Conservation (phyloP, 2,797 vertebrate genomes). For the Phaenicophaeus curvirostris region DNA sequence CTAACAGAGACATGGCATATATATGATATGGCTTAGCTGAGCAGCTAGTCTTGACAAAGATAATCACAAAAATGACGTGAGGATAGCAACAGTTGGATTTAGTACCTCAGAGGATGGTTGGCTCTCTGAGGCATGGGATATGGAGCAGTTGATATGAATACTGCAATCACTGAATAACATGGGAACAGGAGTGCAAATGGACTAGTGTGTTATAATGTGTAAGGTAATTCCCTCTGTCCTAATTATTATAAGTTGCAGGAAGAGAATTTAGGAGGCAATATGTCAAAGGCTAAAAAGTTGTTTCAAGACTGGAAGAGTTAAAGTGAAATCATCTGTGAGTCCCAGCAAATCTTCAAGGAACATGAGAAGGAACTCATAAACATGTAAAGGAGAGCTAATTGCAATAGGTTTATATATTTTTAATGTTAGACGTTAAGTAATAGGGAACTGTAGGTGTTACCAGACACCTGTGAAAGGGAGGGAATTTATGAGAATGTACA, state of each 20-base stretch:
- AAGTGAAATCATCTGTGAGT: neutral
- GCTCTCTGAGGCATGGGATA: neutral
- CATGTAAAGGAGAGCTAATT: neutral
- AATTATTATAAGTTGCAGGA: neutral
- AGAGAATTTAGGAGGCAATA: neutral
- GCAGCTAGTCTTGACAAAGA: neutral
- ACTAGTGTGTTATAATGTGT: neutral
- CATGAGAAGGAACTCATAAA: neutral
- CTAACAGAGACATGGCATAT: rapidly evolving
- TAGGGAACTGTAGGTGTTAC: neutral
- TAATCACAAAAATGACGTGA: too few relatives aligned
- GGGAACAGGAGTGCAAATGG: neutral
- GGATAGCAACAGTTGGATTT: too few relatives aligned
- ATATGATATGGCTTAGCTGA: too few relatives aligned
- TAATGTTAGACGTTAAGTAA: neutral
- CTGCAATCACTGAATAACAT: neutral
- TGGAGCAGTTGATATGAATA: neutral
- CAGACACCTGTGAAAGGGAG: neutral
- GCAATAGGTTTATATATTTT: neutral
- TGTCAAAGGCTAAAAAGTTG: neutral
- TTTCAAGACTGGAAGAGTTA: neutral
- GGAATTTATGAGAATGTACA: neutral
- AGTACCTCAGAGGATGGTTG: neutral
- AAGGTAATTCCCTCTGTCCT: neutral
- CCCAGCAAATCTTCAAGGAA: neutral